Percentiles rank a stretch among this genome's conserved stretches.
Conservation (phyloP, 2,113 vertebrate species). For the Podocnemis expansa region DNA sequence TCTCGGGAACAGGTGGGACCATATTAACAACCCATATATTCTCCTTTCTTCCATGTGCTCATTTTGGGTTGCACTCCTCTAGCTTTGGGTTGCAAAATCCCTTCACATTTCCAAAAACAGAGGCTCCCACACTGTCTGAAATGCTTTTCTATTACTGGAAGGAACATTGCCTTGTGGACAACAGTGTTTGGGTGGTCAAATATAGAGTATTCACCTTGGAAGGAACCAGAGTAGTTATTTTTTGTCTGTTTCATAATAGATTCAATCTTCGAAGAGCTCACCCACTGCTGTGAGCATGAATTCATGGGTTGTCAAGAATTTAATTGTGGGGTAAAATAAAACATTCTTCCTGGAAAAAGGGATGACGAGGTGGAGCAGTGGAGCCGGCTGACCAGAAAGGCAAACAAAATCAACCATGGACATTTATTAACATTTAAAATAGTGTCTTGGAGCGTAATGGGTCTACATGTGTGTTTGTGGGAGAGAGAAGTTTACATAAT, state of each 20-base stretch:
- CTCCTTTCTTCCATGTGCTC: not conserved
- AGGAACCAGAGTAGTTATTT: not conserved
- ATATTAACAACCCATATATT: not conserved
- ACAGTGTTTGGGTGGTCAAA: constrained; percentile 51
- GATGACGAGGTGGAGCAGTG: constrained; percentile 3
- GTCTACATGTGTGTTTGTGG: not conserved
- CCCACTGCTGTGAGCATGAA: not conserved
- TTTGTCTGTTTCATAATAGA: constrained; percentile 20
- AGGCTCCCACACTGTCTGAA: not conserved
- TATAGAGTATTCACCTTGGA: constrained; percentile 2
- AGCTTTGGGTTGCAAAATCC: constrained; percentile 2
- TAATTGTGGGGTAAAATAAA: constrained; percentile 62
- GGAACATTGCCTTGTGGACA: not conserved
- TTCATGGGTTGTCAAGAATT: constrained; percentile 48
- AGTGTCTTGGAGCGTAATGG: not conserved
- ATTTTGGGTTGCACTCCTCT: not conserved
- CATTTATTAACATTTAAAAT: constrained; percentile 44
- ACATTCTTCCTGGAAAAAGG: constrained; percentile 56
- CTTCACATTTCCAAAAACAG: constrained; percentile 16
- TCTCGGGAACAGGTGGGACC: not conserved
- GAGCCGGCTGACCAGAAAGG: constrained; percentile 53
- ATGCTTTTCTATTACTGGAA: not conserved
- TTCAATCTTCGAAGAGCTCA: constrained; percentile 7
- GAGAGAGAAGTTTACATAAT: not conserved
- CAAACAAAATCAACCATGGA: constrained; percentile 16